phyloP scores from a whole-genome alignment of 2,113 vertebrate species.

The Neotragus moschatus region DNA sequence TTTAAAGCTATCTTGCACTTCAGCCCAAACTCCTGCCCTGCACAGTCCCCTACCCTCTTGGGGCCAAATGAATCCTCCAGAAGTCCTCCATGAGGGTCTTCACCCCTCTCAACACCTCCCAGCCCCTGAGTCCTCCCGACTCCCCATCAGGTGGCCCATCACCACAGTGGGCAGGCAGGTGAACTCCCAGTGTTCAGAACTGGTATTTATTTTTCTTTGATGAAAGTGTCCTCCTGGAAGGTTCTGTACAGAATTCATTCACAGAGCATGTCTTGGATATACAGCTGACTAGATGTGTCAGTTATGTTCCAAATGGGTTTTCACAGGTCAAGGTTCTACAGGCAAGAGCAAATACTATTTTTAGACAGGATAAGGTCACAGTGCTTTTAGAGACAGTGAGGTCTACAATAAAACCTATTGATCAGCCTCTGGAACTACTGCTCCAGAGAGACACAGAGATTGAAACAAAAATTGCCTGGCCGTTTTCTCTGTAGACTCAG shows the following conservation, averaged over 20 bases:
- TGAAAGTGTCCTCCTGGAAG: slow-evolving; percentile 26
- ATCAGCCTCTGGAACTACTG: slow-evolving; percentile 85
- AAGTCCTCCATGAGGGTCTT: neutral
- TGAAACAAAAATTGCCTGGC: slow-evolving; percentile 86
- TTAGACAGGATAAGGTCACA: slow-evolving; percentile 86
- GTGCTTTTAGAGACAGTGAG: slow-evolving; percentile 87
- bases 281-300: slow-evolving; percentile 85
- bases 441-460: slow-evolving; percentile 83
- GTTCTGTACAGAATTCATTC: slow-evolving; percentile 62
- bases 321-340: slow-evolving; percentile 87
- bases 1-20: neutral
- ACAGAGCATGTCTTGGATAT: slow-evolving; percentile 78
- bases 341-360: slow-evolving; percentile 87
- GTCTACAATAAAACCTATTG: slow-evolving; percentile 90
- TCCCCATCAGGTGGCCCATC: neutral
- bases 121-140: neutral
- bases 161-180: neutral
- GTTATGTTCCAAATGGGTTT: slow-evolving; percentile 88
- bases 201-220: slow-evolving; percentile 45
- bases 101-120: neutral
- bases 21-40: neutral
- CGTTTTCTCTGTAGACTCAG: slow-evolving; percentile 74
- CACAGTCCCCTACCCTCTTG: neutral
- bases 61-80: neutral
- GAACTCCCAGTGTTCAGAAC: slow-evolving; percentile 30